Percentiles rank a stretch among this genome's conserved stretches.
These are phyloP conservation scores for Acinonyx jubatus DNA, from an alignment of 2,113 vertebrate genomes.

Conservation along the genomic window DNA sequence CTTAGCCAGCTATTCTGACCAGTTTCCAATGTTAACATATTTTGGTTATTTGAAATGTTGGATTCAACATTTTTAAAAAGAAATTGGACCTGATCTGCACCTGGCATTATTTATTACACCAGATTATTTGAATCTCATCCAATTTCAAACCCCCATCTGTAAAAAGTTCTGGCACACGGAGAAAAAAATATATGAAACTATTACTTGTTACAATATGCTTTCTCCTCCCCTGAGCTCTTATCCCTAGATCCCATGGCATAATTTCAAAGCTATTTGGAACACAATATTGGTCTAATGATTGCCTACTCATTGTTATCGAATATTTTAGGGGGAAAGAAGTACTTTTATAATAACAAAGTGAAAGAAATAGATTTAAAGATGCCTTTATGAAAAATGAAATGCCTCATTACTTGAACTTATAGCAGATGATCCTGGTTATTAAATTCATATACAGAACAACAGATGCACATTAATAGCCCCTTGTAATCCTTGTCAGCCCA, in stretches of 20 bases:
- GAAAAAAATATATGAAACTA: constrained; percentile 37
- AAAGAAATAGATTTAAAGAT: constrained; percentile 58
- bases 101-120: constrained; percentile 78
- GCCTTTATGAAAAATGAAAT: constrained; percentile 60
- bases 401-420: constrained; percentile 66
- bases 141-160: constrained; percentile 66
- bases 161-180: constrained; percentile 51
- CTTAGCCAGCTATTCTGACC: constrained; percentile 67
- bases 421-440: constrained; percentile 45
- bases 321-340: constrained; percentile 53
- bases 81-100: constrained; percentile 70
- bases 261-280: constrained; percentile 52
- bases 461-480: background rate
- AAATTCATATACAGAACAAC: constrained; percentile 51
- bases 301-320: constrained; percentile 68
- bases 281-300: constrained; percentile 54
- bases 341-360: constrained; percentile 65
- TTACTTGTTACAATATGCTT: constrained; percentile 40
- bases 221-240: constrained; percentile 29
- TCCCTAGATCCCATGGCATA: background rate
- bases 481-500: background rate
- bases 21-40: constrained; percentile 78
- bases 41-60: constrained; percentile 73
- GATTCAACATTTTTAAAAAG: constrained; percentile 73
- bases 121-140: constrained; percentile 76